These are phyloP conservation scores for Danio kyathit DNA, from an alignment of 2,797 vertebrate species.

Conservation along the genomic window DNA sequence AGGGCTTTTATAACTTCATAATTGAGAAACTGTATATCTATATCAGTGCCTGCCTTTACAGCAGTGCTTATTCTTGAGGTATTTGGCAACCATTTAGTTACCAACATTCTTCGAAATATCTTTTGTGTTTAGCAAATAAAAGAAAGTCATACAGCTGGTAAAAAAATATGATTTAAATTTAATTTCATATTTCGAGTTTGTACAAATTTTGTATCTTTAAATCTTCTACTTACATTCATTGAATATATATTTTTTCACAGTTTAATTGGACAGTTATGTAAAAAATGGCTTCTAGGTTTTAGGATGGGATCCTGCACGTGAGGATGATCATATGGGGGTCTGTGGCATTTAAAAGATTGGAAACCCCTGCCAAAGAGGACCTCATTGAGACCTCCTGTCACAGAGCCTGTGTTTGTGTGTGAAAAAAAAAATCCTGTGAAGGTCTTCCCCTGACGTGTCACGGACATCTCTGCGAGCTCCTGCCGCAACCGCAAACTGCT, in stretches of 20 bases:
- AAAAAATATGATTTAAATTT: too few relatives aligned
- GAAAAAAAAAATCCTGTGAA: constrained; percentile 2
- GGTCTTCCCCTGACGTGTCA: constrained; percentile 22
- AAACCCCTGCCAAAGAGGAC: not conserved
- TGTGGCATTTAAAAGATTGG: not conserved
- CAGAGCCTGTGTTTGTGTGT: constrained; percentile 6
- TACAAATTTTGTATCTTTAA: too few relatives aligned
- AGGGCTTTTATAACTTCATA: not conserved
- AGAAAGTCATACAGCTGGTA: too few relatives aligned
- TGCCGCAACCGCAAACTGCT: constrained; percentile 68
- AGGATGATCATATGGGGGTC: not conserved
- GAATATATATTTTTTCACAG: not conserved
- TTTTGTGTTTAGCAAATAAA: too few relatives aligned
- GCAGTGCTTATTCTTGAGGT: too few relatives aligned
- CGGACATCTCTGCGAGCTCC: constrained; percentile 17
- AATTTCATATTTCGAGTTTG: too few relatives aligned
- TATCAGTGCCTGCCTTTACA: too few relatives aligned
- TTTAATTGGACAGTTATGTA: not conserved
- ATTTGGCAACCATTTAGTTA: too few relatives aligned
- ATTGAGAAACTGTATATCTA: too few relatives aligned
- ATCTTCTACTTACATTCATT: not conserved
- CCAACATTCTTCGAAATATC: too few relatives aligned
- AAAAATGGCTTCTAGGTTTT: not conserved
- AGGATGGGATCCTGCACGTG: not conserved
- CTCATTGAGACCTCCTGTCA: not conserved